Conservation (phyloP, 1,140 invertebrate genomes). For the Pinna nobilis region DNA sequence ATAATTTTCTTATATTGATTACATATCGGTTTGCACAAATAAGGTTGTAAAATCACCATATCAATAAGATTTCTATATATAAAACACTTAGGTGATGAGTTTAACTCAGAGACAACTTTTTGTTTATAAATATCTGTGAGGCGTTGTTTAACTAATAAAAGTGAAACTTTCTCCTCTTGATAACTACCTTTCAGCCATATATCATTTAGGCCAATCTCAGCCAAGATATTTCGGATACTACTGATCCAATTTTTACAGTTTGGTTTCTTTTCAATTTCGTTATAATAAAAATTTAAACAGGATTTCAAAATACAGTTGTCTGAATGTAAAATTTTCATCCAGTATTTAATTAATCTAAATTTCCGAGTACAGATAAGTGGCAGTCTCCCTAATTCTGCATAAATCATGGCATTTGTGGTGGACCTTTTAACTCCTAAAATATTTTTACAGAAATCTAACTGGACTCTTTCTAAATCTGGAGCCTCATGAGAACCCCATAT, state of each 20-base stretch:
- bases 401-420: no score
- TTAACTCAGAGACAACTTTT: neutral
- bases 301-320: constrained; percentile 58
- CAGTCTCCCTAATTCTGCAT: no score
- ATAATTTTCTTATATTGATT: no score
- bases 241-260: neutral
- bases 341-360: constrained; percentile 16
- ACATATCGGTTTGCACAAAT: neutral
- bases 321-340: constrained; percentile 71
- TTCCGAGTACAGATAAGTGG: no score
- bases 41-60: neutral
- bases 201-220: neutral
- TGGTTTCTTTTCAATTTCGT: neutral
- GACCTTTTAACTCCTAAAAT: no score
- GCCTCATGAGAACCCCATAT: constrained; percentile 5
- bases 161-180: no score
- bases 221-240: neutral
- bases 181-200: no score
- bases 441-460: constrained; percentile 25
- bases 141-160: neutral
- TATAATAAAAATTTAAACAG: neutral
- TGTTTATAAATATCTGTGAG: neutral
- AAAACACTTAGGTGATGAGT: neutral
- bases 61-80: neutral
- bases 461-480: neutral